Evolutionary conservation across 1,140 invertebrate species (phyloP), one percentile per base, ranked within the genome.

Genomic region (Hestina assimilis): DNA sequence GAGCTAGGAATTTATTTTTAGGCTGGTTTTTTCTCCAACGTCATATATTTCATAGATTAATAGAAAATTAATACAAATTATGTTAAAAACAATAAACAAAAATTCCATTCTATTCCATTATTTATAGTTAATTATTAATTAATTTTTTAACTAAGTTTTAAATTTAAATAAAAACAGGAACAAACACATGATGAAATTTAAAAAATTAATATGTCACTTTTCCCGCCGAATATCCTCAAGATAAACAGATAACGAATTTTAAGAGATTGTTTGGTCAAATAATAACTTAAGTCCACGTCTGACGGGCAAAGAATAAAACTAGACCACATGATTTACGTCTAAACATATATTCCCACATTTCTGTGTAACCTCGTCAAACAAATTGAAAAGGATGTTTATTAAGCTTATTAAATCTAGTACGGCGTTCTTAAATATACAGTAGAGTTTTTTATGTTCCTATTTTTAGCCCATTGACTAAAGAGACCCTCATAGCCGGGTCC

Each of bases 331-430:
- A 56, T 56, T 55, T 31, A 50, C 47, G 6, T 14, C 29, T 38
- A 38, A 45, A 40, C 41, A 55, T 14, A 55, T 43, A 46, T 46
- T 55, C 52, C 52, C 52, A 55, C 31, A 55, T 55, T 6, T 19
- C n/a, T 7, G 17, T 20, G 19, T 31, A 21, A 21, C 21, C 38
- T 6, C 5, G 1, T n/a, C 33, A 50, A 50, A 38, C 33, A 50
- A 38, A 38, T 46, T 23, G 52, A 46, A 15, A 40, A 46, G 52
- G 52, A 55, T 55, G 52, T 55, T 55, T 55, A 23, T 11, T 4
- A 14, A 40, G 23, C 12, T 9, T 4, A 46, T 55, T 38, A 40
- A 35, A 38, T 38, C 8, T 9, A 7, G 8, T 40, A 19, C 2
- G 19, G 29, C 19, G 17, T 17, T 21, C n/a, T 8, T 2, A 1